A percentile compares a stretch with the other conserved stretches of the same genome.
Conservation (phyloP, 1,140 invertebrate species). For the Chelonus insularis region DNA sequence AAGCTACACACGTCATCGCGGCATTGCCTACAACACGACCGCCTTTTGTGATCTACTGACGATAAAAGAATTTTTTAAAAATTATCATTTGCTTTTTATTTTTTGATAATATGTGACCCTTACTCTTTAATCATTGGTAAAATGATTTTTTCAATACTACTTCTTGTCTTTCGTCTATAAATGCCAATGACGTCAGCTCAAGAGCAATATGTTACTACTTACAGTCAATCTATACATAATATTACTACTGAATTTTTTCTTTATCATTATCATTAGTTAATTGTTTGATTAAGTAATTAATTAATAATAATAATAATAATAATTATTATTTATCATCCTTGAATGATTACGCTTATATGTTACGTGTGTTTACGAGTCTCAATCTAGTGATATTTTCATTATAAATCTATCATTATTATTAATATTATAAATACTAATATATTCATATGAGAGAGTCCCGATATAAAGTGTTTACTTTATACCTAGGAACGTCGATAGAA, state of each 20-base stretch:
- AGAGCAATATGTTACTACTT: no score
- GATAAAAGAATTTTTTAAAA: slow-evolving; percentile 34
- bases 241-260: no score
- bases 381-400: no score
- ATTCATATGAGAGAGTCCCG: background rate
- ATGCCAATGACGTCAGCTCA: no score
- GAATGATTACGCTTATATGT: no score
- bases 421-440: background rate
- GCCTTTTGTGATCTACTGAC: slow-evolving; percentile 39
- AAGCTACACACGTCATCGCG: slow-evolving; percentile 52
- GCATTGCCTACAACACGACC: slow-evolving; percentile 32
- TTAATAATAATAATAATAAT: no score
- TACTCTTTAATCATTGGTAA: background rate
- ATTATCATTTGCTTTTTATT: slow-evolving; percentile 15
- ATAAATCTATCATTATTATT: background rate
- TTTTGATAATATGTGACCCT: background rate
- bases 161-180: no score
- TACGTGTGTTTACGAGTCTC: background rate
- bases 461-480: no score
- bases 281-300: no score
- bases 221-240: no score
- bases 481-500: slow-evolving; percentile 33
- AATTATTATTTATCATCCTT: no score
- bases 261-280: no score
- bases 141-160: slow-evolving; percentile 9